Percentiles rank a stretch among this genome's conserved stretches.
phyloP scores from a whole-genome alignment of 2,113 vertebrate genomes.

The Mesitornis unicolor region DNA sequence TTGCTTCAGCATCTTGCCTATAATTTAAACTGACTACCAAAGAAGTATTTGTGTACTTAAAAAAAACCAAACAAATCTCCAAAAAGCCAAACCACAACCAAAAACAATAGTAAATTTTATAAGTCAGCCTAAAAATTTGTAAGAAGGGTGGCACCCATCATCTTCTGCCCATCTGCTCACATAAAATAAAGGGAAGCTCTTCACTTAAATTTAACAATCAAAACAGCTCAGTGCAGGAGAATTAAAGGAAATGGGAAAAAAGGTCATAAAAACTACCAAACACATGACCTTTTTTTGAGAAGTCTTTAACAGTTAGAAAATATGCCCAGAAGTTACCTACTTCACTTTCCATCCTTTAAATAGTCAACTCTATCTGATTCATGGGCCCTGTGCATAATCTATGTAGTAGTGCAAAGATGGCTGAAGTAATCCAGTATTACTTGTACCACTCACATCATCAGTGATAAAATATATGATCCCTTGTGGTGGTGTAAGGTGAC shows the following conservation, averaged over 20 bases:
- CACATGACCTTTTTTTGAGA: not conserved
- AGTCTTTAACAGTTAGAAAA: not conserved
- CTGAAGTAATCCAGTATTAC: not conserved
- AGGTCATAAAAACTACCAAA: not conserved
- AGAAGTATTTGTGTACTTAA: not conserved
- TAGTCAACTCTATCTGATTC: not conserved
- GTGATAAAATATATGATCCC: not conserved
- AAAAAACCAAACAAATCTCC: not conserved
- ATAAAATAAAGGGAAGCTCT: not conserved
- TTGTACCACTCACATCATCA: not conserved
- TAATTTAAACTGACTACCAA: not conserved
- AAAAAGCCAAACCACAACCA: not conserved
- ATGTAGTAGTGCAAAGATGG: not conserved
- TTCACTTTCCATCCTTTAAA: not conserved
- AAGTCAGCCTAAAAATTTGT: not conserved
- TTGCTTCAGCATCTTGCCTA: not conserved
- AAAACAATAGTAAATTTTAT: not conserved
- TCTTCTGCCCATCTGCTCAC: not conserved
- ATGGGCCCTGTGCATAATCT: not conserved
- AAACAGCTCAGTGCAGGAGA: not conserved
- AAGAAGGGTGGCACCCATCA: not conserved
- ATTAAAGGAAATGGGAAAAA: not conserved
- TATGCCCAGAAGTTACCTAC: not conserved
- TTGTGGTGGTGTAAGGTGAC: not conserved
- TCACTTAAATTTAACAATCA: not conserved